These are phyloP conservation scores for Hedychridium roseum DNA, from an alignment of 2,888 invertebrate genomes.

Conservation along the genomic window DNA sequence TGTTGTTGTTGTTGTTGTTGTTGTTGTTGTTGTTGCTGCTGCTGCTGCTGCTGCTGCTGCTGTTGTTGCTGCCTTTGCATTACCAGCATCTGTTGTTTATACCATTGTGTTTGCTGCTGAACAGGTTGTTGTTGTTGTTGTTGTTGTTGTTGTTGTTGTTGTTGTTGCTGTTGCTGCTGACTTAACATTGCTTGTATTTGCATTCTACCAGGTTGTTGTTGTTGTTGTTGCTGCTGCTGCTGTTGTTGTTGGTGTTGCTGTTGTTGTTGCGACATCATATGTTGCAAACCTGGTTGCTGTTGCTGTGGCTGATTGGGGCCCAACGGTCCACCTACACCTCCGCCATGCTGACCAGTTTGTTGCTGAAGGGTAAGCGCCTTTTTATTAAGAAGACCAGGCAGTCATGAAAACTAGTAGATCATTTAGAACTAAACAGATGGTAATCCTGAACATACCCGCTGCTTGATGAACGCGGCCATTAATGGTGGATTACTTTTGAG, in stretches of 20 bases:
- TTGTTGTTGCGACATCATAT: slow-evolving; percentile 61
- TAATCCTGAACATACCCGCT: slow-evolving; percentile 65
- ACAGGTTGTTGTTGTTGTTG: slow-evolving; percentile 63
- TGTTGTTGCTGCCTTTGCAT: slow-evolving; percentile 55
- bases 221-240: slow-evolving; percentile 64
- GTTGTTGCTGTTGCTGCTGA: slow-evolving; percentile 65
- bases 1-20: slow-evolving; percentile 59
- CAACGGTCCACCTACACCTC: slow-evolving; percentile 52
- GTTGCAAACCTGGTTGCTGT: slow-evolving; percentile 61
- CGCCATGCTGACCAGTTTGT: slow-evolving; percentile 56
- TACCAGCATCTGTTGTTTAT: slow-evolving; percentile 50
- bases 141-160: slow-evolving; percentile 64
- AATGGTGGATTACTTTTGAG: slow-evolving; percentile 93
- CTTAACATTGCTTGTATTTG: slow-evolving; percentile 63
- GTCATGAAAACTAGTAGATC: too few species aligned
- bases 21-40: slow-evolving; percentile 62
- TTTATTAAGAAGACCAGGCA: slow-evolving; percentile 34
- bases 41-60: slow-evolving; percentile 61
- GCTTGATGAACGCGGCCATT: slow-evolving; percentile 95
- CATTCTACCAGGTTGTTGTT: slow-evolving; percentile 68
- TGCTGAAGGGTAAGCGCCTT: slow-evolving; percentile 54
- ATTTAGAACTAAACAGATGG: too few species aligned
- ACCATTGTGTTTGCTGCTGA: slow-evolving; percentile 63
- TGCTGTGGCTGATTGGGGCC: slow-evolving; percentile 60
- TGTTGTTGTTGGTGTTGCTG: slow-evolving; percentile 66